Conservation (phyloP, 1,140 invertebrate genomes). For the Drosophila murphyi region DNA sequence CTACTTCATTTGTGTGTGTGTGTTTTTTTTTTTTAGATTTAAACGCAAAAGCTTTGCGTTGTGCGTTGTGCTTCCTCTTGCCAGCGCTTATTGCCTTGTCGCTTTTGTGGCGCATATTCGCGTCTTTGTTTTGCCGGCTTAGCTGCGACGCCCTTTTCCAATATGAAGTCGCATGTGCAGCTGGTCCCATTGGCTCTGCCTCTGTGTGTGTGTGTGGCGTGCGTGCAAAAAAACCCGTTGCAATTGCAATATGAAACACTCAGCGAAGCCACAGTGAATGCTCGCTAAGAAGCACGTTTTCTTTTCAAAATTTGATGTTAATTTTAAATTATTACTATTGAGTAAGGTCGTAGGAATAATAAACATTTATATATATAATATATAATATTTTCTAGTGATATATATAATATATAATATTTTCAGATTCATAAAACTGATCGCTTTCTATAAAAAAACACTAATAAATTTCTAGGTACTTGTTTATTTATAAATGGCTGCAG, state of each 20-base stretch:
- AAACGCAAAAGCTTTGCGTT: conserved; percentile 36
- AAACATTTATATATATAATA: too few species aligned
- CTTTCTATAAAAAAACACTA: background rate
- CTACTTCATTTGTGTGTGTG: conserved; percentile 8
- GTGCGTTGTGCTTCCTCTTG: conserved; percentile 33
- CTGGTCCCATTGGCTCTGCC: conserved; percentile 29
- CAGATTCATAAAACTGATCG: too few species aligned
- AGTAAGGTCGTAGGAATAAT: too few species aligned
- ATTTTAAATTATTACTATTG: too few species aligned
- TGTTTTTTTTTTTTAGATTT: conserved; percentile 37
- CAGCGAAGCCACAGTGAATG: background rate
- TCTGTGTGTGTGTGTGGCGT: background rate
- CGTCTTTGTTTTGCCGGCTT: conserved; percentile 81
- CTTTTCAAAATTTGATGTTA: background rate
- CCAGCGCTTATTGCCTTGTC: conserved; percentile 44
- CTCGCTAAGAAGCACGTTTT: background rate
- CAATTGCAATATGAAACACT: conserved; percentile 11
- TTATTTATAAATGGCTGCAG: conserved; percentile 23
- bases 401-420: too few species aligned
- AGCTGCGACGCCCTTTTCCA: conserved; percentile 73
- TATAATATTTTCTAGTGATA: too few species aligned
- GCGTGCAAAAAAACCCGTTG: conserved; percentile 10
- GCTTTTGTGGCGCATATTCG: conserved; percentile 60
- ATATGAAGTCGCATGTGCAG: conserved; percentile 58
- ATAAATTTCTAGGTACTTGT: conserved; percentile 15